Conservation (phyloP, 1,140 invertebrate genomes). For the Anastrepha obliqua region DNA sequence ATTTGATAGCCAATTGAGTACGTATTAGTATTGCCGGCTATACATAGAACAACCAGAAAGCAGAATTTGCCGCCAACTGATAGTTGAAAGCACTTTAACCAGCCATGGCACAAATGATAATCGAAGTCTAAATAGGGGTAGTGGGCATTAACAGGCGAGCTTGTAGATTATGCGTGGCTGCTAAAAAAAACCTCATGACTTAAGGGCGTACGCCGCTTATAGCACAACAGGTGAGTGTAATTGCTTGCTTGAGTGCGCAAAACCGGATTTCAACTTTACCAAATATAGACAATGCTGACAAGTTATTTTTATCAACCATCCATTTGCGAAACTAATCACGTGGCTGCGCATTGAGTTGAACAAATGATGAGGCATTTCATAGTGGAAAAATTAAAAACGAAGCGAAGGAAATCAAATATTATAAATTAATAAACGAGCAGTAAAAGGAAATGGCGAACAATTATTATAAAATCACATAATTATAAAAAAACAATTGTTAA, state of each 20-base stretch:
- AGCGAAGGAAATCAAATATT: neutral
- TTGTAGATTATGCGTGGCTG: neutral
- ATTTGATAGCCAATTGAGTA: neutral
- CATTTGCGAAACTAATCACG: neutral
- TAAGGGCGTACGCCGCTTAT: neutral
- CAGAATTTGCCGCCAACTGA: neutral
- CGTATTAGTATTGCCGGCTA: neutral
- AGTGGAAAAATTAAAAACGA: neutral
- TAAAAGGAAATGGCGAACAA: too few relatives aligned
- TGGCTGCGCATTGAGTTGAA: neutral
- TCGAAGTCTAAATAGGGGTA: neutral
- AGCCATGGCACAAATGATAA: neutral
- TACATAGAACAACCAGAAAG: neutral
- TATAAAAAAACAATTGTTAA: too few relatives aligned
- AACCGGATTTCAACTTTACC: constrained; percentile 21
- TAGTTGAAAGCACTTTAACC: neutral
- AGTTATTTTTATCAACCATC: neutral
- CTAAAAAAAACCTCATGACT: neutral
- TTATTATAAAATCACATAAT: too few relatives aligned
- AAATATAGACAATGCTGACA: neutral
- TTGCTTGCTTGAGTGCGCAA: neutral
- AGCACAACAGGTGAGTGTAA: neutral
- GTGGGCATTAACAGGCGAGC: neutral
- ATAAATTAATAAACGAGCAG: too few relatives aligned
- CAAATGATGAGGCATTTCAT: neutral